A percentile compares a stretch with the other conserved stretches of the same genome.
Conservation (phyloP, 2,888 invertebrate species). For the Pseudococcus longispinus region DNA sequence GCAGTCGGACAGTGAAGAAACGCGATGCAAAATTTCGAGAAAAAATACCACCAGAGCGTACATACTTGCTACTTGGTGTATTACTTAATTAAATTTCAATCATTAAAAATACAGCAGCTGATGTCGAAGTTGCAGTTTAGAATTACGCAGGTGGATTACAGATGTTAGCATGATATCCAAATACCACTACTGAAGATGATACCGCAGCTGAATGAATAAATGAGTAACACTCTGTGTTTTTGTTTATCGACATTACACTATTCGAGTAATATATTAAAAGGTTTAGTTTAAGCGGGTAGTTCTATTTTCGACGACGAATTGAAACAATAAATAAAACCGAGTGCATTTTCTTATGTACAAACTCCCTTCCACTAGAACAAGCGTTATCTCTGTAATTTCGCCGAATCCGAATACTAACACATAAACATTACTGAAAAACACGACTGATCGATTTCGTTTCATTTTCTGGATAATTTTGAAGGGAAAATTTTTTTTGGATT, state of each 20-base stretch:
- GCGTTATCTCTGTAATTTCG: neutral
- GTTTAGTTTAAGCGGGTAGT: neutral
- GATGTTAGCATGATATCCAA: neutral
- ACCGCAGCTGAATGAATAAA: constrained; percentile 11
- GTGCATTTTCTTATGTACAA: neutral
- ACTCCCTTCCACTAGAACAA: neutral
- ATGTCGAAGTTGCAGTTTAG: neutral
- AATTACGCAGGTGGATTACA: constrained; percentile 33
- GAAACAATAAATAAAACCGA: neutral
- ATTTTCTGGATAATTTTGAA: too few relatives aligned
- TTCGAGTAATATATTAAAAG: neutral
- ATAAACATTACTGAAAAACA: too few relatives aligned
- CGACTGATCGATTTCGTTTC: too few relatives aligned
- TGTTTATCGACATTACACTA: neutral
- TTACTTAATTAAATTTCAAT: constrained; percentile 5
- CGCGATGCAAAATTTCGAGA: neutral
- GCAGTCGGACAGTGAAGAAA: neutral
- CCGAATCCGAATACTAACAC: neutral
- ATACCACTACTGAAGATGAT: neutral
- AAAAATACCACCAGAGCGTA: neutral
- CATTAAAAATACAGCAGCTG: neutral
- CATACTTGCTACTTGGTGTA: neutral
- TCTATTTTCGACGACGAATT: neutral
- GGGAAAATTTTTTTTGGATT: too few relatives aligned
- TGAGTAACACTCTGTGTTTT: neutral